Evolutionary conservation across 2,797 vertebrate species (phyloP), one percentile per base, ranked within the genome.

Genomic region (Lindbergichthys nudifrons): DNA sequence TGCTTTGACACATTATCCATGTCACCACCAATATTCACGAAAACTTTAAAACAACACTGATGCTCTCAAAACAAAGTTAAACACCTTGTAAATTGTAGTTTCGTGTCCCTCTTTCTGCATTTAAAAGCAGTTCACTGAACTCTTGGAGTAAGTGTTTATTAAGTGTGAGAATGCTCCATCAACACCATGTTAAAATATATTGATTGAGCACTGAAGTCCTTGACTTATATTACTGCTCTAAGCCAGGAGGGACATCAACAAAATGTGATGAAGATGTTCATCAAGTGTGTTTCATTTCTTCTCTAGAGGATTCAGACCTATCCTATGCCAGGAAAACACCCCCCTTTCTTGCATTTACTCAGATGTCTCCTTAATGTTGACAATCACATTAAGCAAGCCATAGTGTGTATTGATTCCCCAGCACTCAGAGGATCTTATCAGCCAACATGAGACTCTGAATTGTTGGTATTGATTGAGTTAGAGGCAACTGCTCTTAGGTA

Each of bases 351-450:
- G 59, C 12, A 65, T 65, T 63, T 15, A 70, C 46, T 53, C 56
- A 58, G 13, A 62, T 52, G 16, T 15, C 73, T 36, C 26, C 30
- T 63, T 54, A 39, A 77, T 46, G 73, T 30, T 53, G 61, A 46
- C 61, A 26, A 50, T 45, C 50, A 50, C 47, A 60, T 61, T 63
- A 23, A 42, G 48, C 16, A 3, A 19, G 23, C 53, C 19, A 36
- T 19, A 57, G 21, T 53, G 30, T 10, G 10, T 41, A 66, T 71
- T n/a, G 71, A 84, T 77, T 47, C 21, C 21, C 18, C 45, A 36
- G 65, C 78, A 75, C 65, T 83, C 42, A 81, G 36, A 68, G 16
- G 61, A 64, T 59, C 8, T 30, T 65, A 39, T n/a, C 59, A n/a
- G 46, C 32, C 19, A 66, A 67, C 53, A 70, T 57, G 30, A 64